phyloP scores from a whole-genome alignment of 2,113 vertebrate genomes.

The Empidonax alnorum region DNA sequence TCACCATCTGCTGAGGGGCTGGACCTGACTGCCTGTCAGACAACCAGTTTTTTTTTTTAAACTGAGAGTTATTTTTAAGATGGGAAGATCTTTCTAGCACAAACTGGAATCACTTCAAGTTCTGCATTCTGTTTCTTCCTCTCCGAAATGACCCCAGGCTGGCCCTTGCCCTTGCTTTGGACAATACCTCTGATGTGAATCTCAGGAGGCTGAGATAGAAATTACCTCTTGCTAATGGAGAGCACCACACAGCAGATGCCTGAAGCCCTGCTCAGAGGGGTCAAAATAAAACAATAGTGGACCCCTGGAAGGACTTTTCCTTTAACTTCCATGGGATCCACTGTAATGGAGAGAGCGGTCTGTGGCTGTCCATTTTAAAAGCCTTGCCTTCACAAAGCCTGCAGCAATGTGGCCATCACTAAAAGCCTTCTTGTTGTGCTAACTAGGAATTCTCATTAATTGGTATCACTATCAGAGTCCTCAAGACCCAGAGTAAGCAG shows the following conservation, averaged over 20 bases:
- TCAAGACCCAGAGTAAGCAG: not conserved
- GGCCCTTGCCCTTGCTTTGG: not conserved
- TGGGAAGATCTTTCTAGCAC: not conserved
- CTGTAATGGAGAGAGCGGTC: not conserved
- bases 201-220: not conserved
- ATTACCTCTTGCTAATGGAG: not conserved
- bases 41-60: not conserved
- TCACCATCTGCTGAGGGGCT: not conserved
- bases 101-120: not conserved
- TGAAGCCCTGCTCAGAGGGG: not conserved
- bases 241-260: not conserved
- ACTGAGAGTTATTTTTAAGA: not conserved
- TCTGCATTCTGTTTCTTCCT: not conserved
- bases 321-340: not conserved
- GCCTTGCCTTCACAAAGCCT: constrained; percentile 7
- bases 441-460: constrained; percentile 9
- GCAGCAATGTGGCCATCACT: not conserved
- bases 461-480: not conserved
- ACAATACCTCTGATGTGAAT: not conserved
- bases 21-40: not conserved
- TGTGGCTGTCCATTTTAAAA: not conserved
- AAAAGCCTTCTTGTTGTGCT: constrained; percentile 25
- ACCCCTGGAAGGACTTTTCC: not conserved
- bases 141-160: not conserved
- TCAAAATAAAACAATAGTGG: not conserved